Percentiles rank a stretch among this genome's conserved stretches.
These are phyloP conservation scores for Microplitis deprimator DNA, from an alignment of 2,888 invertebrate species.

Conservation along the genomic window DNA sequence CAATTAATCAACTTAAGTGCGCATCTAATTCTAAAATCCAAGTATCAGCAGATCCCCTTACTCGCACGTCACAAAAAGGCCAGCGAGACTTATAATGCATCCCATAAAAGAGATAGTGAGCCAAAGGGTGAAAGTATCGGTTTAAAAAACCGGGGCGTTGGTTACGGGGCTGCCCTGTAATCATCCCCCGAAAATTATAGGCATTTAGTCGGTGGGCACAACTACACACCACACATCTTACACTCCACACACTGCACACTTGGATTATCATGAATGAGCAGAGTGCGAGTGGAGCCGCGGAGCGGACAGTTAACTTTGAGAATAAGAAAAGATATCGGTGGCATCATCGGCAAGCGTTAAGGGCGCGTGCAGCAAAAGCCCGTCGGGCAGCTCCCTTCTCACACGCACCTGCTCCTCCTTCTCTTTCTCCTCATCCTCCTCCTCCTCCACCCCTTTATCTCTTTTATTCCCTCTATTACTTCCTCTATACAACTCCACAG, in stretches of 20 bases:
- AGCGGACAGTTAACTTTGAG: constrained; percentile 42
- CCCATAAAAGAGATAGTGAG: constrained; percentile 6
- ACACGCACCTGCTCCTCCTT: constrained; percentile 49
- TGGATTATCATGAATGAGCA: constrained; percentile 61
- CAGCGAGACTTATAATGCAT: too few relatives aligned
- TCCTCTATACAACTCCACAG: neutral
- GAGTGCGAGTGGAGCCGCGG: constrained; percentile 45
- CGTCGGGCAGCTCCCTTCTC: constrained; percentile 55
- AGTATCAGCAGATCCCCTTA: too few relatives aligned
- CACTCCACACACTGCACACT: neutral
- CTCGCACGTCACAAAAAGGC: too few relatives aligned
- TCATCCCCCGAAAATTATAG: constrained; percentile 68
- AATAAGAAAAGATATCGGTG: constrained; percentile 65
- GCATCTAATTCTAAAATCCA: too few relatives aligned
- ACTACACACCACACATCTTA: too few relatives aligned
- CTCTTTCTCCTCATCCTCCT: constrained; percentile 32
- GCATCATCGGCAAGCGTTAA: constrained; percentile 61
- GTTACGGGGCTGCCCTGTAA: constrained; percentile 66
- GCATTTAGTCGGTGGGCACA: constrained; percentile 61
- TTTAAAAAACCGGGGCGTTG: constrained; percentile 54
- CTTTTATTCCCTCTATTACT: constrained; percentile 12
- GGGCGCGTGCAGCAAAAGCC: constrained; percentile 61
- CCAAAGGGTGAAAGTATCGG: constrained; percentile 45
- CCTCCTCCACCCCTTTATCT: constrained; percentile 31
- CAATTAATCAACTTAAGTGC: too few relatives aligned